These are phyloP conservation scores for Erythrolamprus reginae DNA, from an alignment of 2,113 vertebrate genomes.

Conservation along the genomic window DNA sequence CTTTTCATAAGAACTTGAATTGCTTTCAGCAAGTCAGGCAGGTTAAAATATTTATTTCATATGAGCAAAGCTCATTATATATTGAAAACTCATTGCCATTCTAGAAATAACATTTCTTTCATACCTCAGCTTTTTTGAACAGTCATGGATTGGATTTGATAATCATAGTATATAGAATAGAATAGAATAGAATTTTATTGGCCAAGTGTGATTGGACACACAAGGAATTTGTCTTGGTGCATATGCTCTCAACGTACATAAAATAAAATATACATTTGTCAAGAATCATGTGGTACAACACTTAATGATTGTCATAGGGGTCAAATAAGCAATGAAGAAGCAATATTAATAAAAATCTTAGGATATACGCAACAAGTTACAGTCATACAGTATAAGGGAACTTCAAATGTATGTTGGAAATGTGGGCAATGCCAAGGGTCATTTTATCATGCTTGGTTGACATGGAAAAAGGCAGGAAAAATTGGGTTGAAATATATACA, in stretches of 20 bases:
- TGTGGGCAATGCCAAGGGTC: neutral
- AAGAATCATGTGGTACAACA: too few relatives aligned
- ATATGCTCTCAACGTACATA: too few relatives aligned
- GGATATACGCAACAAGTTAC: too few relatives aligned
- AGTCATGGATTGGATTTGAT: neutral
- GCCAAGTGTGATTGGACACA: too few relatives aligned
- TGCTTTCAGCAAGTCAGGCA: neutral
- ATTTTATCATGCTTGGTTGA: neutral
- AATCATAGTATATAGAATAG: too few relatives aligned
- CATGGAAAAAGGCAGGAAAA: neutral
- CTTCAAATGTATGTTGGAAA: neutral
- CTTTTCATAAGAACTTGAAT: slow-evolving; percentile 11
- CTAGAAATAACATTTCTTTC: neutral
- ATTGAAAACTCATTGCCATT: neutral
- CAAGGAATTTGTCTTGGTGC: too few relatives aligned
- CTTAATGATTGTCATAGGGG: too few relatives aligned
- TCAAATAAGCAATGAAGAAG: too few relatives aligned
- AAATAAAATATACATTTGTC: too few relatives aligned
- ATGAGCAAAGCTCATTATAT: neutral
- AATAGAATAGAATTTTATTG: too few relatives aligned
- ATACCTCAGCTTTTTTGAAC: neutral
- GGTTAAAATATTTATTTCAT: neutral
- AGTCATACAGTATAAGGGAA: neutral
- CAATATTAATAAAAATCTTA: too few relatives aligned
- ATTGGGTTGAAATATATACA: neutral